Evolutionary conservation across 2,797 vertebrate species (phyloP).

Genomic region (Clamator glandarius): DNA sequence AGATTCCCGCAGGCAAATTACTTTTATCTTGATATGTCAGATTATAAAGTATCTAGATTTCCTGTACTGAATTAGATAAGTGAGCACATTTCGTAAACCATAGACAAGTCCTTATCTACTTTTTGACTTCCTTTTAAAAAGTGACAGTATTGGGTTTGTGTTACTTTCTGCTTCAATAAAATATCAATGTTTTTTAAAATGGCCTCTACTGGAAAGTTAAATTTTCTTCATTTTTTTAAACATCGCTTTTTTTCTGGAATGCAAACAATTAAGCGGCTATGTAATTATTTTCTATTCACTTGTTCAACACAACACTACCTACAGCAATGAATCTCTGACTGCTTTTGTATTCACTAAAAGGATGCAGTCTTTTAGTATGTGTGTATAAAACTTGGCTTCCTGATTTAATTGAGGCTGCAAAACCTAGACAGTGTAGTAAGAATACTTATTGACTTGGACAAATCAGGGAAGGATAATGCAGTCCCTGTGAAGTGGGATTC

Average conservation of each 20-base stretch:
- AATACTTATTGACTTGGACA: background rate
- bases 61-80: background rate
- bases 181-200: background rate
- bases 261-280: background rate
- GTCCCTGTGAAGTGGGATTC: background rate
- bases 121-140: background rate
- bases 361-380: background rate
- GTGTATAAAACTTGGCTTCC: background rate
- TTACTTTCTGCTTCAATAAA: background rate
- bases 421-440: background rate
- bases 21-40: background rate
- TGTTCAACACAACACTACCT: background rate
- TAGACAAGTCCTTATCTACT: background rate
- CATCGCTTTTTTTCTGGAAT: background rate
- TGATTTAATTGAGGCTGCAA: background rate
- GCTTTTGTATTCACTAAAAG: background rate
- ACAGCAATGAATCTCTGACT: background rate
- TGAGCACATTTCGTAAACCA: background rate
- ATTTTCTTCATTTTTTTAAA: background rate
- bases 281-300: background rate
- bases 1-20: background rate
- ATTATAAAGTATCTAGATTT: background rate
- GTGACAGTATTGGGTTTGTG: background rate
- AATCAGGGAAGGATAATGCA: background rate
- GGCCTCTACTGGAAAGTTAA: background rate